A percentile compares a stretch with the other conserved stretches of the same genome.
phyloP scores from a whole-genome alignment of 1,140 invertebrate species.

The Pseudomyrmex concolor region DNA sequence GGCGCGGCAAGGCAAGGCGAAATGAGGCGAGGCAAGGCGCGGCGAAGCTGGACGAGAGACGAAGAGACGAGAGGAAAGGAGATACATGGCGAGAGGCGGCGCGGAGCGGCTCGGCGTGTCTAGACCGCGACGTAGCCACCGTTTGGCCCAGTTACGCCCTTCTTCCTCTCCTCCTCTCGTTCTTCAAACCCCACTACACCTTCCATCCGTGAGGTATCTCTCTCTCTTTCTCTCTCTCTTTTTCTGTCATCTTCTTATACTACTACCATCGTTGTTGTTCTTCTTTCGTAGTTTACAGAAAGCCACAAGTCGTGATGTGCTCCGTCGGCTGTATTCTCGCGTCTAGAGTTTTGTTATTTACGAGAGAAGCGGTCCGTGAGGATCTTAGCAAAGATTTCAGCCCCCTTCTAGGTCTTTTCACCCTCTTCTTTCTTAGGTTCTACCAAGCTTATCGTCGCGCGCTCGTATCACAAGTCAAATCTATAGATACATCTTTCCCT shows the following conservation, averaged over 20 bases:
- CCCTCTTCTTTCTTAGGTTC: slow-evolving; percentile 32
- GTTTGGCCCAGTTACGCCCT: slow-evolving; percentile 73
- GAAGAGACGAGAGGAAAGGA: background rate
- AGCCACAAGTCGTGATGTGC: slow-evolving; percentile 39
- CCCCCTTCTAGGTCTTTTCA: slow-evolving; percentile 34
- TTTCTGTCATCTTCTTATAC: slow-evolving; percentile 20
- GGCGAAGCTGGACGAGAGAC: background rate
- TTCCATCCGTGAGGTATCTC: background rate
- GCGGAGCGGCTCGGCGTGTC: slow-evolving; percentile 60
- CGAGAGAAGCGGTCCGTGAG: slow-evolving; percentile 39
- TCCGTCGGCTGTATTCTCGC: background rate
- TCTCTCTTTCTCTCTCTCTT: background rate
- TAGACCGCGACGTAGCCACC: slow-evolving; percentile 71
- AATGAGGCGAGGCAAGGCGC: background rate
- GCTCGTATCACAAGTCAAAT: slow-evolving; percentile 42
- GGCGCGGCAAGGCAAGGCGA: background rate
- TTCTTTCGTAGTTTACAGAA: slow-evolving; percentile 46
- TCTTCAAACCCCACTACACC: slow-evolving; percentile 24
- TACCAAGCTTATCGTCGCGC: background rate
- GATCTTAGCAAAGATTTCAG: slow-evolving; percentile 59
- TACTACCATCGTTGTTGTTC: background rate
- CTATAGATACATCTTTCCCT: slow-evolving; percentile 1
- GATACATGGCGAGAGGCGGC: background rate
- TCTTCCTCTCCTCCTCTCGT: slow-evolving; percentile 62
- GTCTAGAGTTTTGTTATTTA: slow-evolving; percentile 62